Percentiles rank a stretch among this genome's conserved stretches.
These are phyloP conservation scores for Lota lota DNA, from an alignment of 2,113 vertebrate genomes.

Conservation along the genomic window DNA sequence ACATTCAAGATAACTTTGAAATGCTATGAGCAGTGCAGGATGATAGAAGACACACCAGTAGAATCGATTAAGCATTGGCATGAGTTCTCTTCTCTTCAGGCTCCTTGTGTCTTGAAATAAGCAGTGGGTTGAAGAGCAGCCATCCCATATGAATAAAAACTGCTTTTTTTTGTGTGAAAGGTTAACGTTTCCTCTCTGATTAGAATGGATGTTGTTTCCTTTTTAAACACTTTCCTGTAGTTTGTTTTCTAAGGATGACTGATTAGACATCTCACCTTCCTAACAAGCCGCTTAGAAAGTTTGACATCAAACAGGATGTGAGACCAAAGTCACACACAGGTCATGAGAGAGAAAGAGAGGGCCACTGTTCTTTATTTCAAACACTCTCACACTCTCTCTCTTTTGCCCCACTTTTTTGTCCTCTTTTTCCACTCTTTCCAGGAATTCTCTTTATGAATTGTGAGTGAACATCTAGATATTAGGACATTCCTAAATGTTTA, in stretches of 20 bases:
- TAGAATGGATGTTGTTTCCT: not conserved
- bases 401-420: conserved; percentile 40
- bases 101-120: too few species aligned
- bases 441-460: conserved; percentile 17
- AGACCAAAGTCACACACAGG: conserved; percentile 15
- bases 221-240: not conserved
- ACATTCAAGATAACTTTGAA: too few species aligned
- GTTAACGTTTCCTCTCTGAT: not conserved
- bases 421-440: conserved; percentile 27
- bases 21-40: too few species aligned
- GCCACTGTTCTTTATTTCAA: not conserved
- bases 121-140: too few species aligned
- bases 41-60: too few species aligned
- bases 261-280: not conserved
- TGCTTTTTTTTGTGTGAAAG: too few species aligned
- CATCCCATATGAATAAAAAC: too few species aligned
- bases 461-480: not conserved
- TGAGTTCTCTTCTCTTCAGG: too few species aligned
- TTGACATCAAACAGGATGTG: conserved; percentile 11
- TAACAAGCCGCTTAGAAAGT: too few species aligned
- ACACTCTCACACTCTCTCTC: conserved; percentile 6
- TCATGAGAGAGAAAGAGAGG: conserved; percentile 21
- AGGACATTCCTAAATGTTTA: conserved; percentile 14
- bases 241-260: not conserved
- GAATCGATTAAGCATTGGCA: too few species aligned